Evolutionary conservation across 2,888 invertebrate genomes (phyloP).

Genomic region (Baccha elongata): DNA sequence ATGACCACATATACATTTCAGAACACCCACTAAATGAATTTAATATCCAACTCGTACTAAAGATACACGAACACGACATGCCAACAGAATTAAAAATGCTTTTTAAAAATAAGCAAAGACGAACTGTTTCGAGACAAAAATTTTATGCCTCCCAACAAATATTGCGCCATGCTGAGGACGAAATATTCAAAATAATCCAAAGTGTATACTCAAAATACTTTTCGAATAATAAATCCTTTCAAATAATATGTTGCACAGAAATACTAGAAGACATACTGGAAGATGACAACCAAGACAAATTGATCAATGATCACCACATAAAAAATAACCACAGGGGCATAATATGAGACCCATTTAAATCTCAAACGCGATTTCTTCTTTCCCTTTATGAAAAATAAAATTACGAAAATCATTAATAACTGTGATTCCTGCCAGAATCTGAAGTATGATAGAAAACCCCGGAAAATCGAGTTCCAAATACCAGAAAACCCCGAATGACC

Average conservation of each 20-base stretch:
- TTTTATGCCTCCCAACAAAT: neutral
- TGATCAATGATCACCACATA: conserved; percentile 53
- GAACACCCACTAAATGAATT: neutral
- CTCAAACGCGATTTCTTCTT: conserved; percentile 13
- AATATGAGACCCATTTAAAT: conserved; percentile 15
- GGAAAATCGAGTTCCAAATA: neutral
- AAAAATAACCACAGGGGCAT: conserved; percentile 55
- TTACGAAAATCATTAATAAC: conserved; percentile 14
- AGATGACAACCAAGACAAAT: conserved; percentile 42
- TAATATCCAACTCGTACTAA: neutral
- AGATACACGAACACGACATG: neutral
- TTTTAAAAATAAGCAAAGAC: conserved; percentile 3
- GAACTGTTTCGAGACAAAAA: neutral
- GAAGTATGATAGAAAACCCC: conserved; percentile 15
- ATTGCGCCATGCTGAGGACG: conserved; percentile 1
- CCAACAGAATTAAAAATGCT: conserved; percentile 1
- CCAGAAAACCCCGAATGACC: neutral
- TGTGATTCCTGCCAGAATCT: neutral
- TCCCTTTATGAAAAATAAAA: neutral
- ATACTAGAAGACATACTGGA: conserved; percentile 26
- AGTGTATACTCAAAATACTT: conserved; percentile 18
- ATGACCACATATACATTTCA: neutral
- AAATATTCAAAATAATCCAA: too few relatives aligned
- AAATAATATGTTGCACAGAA: too few relatives aligned
- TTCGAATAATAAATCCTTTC: neutral